A percentile compares a stretch with the other conserved stretches of the same genome.
Conservation (phyloP, 2,113 vertebrate species). For the Okapia johnstoni region DNA sequence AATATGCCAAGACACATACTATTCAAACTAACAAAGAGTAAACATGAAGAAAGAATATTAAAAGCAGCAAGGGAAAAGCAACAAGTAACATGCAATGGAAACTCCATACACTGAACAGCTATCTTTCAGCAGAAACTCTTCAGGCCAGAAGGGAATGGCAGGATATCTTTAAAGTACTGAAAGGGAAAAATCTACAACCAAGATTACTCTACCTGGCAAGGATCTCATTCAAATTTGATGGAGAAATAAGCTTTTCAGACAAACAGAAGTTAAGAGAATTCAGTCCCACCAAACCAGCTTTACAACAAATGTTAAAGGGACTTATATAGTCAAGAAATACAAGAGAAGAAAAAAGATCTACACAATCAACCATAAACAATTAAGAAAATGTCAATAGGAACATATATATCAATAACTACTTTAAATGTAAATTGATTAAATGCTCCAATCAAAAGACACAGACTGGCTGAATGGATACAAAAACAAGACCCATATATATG, state of each 20-base stretch:
- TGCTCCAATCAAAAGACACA: not conserved
- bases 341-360: not conserved
- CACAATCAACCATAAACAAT: not conserved
- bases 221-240: not conserved
- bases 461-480: too few relatives aligned
- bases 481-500: too few relatives aligned
- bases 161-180: too few relatives aligned
- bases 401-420: not conserved
- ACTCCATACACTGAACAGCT: too few relatives aligned
- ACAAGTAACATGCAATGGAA: too few relatives aligned
- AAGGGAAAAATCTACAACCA: too few relatives aligned
- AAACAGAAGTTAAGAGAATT: not conserved
- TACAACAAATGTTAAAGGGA: not conserved
- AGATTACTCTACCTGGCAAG: not conserved
- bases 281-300: not conserved
- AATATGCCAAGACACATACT: not conserved
- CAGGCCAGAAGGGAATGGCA: too few relatives aligned
- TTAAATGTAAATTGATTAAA: not conserved
- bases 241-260: not conserved
- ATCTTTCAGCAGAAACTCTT: too few relatives aligned
- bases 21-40: too few relatives aligned
- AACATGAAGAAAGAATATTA: too few relatives aligned
- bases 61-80: too few relatives aligned
- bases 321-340: not conserved
- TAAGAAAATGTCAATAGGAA: not conserved